phyloP scores from a whole-genome alignment of 2,888 invertebrate genomes.

The Brachyptera putata region DNA sequence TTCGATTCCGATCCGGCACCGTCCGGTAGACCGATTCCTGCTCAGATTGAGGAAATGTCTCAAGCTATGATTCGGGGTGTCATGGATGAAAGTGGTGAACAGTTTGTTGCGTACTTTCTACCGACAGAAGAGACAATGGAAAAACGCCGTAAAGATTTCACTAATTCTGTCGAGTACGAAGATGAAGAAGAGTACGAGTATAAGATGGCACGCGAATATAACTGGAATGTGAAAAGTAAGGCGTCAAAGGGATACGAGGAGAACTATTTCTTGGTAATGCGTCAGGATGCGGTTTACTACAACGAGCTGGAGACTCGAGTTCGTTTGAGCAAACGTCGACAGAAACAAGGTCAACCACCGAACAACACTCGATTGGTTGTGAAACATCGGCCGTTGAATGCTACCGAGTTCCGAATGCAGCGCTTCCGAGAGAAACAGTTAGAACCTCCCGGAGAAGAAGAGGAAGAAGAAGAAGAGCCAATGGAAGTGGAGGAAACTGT shows the following conservation, averaged over 20 bases:
- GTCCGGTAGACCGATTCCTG: constrained; percentile 75
- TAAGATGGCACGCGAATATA: constrained; percentile 95
- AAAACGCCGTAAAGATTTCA: constrained; percentile 80
- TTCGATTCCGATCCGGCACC: constrained; percentile 98
- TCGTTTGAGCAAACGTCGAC: constrained; percentile 85
- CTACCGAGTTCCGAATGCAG: constrained; percentile 81
- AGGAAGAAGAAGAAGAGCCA: constrained; percentile 53
- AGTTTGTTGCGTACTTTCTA: constrained; percentile 97
- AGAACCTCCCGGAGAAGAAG: constrained; percentile 74
- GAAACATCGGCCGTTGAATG: constrained; percentile 81
- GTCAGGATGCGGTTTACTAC: constrained; percentile 87
- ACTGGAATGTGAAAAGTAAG: constrained; percentile 99
- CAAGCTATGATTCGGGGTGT: constrained; percentile 99
- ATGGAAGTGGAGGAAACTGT: constrained; percentile 18
- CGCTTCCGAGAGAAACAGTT: constrained; percentile 80
- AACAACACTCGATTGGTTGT: constrained; percentile 82
- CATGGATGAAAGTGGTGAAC: constrained; percentile 98
- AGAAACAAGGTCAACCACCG: constrained; percentile 65
- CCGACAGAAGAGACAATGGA: constrained; percentile 89
- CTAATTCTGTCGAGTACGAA: constrained; percentile 70
- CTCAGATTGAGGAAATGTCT: constrained; percentile 95
- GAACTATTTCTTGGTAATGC: constrained; percentile 92
- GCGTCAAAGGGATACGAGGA: constrained; percentile 93
- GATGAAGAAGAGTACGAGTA: constrained; percentile 95
- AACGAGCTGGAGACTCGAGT: constrained; percentile 83